These are phyloP conservation scores for Cryptoblepharus egeriae DNA, from an alignment of 2,797 vertebrate genomes.

Conservation along the genomic window DNA sequence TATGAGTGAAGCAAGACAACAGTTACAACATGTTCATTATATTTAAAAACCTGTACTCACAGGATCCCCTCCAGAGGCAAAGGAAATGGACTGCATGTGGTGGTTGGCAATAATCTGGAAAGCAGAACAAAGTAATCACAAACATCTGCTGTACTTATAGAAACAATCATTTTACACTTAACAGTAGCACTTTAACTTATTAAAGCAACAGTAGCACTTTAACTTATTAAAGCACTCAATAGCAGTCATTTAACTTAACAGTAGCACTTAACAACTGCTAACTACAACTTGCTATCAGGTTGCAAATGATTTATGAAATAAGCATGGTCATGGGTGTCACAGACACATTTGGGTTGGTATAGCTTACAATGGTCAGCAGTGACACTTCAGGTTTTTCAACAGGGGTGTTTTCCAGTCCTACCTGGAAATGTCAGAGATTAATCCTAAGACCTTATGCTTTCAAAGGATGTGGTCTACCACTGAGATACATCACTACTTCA, in stretches of 20 bases:
- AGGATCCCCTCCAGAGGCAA: constrained; percentile 93
- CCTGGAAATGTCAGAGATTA: too few relatives aligned
- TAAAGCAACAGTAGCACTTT: constrained; percentile 42
- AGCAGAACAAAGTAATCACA: constrained; percentile 64
- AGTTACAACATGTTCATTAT: constrained; percentile 38
- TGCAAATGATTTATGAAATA: background rate
- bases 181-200: constrained; percentile 38
- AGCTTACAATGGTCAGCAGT: too few relatives aligned
- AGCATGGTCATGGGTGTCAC: background rate
- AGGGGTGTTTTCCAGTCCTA: background rate
- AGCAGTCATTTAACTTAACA: too few relatives aligned
- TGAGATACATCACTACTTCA: too few relatives aligned
- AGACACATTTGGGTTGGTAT: too few relatives aligned
- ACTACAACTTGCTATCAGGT: background rate
- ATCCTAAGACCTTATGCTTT: too few relatives aligned
- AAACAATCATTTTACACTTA: constrained; percentile 4
- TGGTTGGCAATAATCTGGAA: constrained; percentile 91
- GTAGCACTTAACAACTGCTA: constrained; percentile 14
- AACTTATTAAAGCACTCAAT: too few relatives aligned
- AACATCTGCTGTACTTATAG: background rate
- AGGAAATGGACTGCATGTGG: constrained; percentile 95
- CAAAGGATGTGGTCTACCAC: too few relatives aligned
- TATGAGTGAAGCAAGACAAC: constrained; percentile 33
- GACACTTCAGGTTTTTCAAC: too few relatives aligned
- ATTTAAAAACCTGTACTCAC: constrained; percentile 80